Base-by-base conservation (phyloP, 2,888 invertebrate species). In the Aphidius colemani region DNA sequence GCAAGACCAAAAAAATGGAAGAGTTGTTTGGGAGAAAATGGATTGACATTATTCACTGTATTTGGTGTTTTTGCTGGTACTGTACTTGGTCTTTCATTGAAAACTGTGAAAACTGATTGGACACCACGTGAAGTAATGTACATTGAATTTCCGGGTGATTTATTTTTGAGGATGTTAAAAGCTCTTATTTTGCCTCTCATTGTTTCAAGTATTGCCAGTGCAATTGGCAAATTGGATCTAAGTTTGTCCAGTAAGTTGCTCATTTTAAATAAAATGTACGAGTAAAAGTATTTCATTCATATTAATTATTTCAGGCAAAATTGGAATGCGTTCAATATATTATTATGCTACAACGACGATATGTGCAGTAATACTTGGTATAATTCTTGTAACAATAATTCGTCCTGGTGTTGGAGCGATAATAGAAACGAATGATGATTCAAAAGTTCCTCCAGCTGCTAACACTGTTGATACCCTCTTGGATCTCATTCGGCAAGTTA, bases 111-210 rank as follows among this genome's bases (percentile, higher is more conserved):
- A 7, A 68, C 73, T 3, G 74, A 78, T 67, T 88, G 87, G 86
- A 81, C 84, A 2, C 76, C 82, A 50, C 78, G 91, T 57, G 87
- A 90, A 72, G 84, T 89, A 50, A 88, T 89, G 86, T 91, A 91
- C 78, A 84, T 91, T 51, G 86, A 88, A 70, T 90, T 89, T 76
- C 83, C 88, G 3, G 91, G 91, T 40, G 90, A 91, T 75, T 80
- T 92, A 56, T 90, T 92, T 73, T 85, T 92, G 69, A 84, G 89
- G 67, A 90, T 91, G 88, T 84, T 92, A 61, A 90, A 91, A 79
- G 87, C 88, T 66, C 84, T 92, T 64, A 91, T 92, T 72, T 82
- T 92, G 57, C 92, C 92, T 1, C 85, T 92, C 67, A 88, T 92
- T 66, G 83, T 88, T n/a, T 85, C 88, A 3, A 88, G 88, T 10